These are phyloP conservation scores for Oceanites oceanicus DNA, from an alignment of 2,113 vertebrate genomes.

Conservation along the genomic window DNA sequence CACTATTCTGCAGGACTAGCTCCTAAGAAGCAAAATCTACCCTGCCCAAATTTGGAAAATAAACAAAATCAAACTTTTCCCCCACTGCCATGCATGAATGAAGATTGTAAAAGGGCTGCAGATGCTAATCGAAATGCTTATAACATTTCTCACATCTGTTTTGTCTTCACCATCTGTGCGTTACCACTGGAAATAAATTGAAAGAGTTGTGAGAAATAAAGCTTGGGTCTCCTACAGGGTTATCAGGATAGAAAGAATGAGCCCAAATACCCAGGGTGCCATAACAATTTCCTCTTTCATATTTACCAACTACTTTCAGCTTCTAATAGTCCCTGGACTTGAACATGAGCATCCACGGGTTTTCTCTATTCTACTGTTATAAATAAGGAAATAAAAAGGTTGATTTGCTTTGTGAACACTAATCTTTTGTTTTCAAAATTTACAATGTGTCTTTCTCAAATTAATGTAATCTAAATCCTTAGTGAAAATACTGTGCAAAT, in stretches of 20 bases:
- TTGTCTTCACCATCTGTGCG: background rate
- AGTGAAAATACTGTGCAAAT: background rate
- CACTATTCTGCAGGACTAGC: background rate
- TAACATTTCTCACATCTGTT: background rate
- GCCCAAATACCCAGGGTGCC: background rate
- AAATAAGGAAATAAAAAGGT: background rate
- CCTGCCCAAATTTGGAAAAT: background rate
- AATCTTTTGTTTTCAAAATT: background rate
- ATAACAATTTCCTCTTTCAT: background rate
- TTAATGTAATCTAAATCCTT: background rate
- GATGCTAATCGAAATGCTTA: background rate
- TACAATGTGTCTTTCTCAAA: background rate
- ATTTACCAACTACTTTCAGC: background rate
- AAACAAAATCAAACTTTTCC: background rate
- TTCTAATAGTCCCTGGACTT: background rate
- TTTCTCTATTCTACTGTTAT: background rate
- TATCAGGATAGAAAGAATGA: background rate
- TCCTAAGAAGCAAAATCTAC: background rate
- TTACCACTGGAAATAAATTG: background rate
- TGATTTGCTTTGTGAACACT: background rate
- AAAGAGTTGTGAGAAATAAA: background rate
- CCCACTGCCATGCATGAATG: background rate
- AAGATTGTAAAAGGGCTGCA: background rate
- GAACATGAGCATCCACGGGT: background rate
- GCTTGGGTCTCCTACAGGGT: background rate